These are phyloP conservation scores for Andrena minutula DNA, from an alignment of 2,888 invertebrate genomes.

Conservation along the genomic window DNA sequence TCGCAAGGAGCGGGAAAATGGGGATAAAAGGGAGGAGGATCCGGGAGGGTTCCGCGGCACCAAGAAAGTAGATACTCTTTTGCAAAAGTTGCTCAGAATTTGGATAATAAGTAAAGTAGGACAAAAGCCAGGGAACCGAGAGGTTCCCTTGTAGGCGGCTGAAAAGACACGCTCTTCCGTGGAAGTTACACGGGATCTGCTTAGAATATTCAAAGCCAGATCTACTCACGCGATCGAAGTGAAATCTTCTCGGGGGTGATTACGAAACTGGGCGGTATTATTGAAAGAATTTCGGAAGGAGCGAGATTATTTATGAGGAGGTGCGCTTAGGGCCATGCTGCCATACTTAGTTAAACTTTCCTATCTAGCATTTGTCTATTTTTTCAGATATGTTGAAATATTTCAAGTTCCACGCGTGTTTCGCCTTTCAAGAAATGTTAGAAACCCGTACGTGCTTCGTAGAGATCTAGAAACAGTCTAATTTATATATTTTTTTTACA, in stretches of 20 bases:
- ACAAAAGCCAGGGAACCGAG: background rate
- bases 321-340: background rate
- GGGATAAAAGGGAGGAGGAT: background rate
- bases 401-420: too few relatives aligned
- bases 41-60: background rate
- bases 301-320: slow-evolving; percentile 31
- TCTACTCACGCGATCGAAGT: background rate
- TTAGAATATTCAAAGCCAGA: background rate
- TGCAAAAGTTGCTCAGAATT: slow-evolving; percentile 17
- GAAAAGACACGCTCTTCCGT: background rate
- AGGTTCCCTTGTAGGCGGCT: background rate
- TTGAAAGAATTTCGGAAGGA: slow-evolving; percentile 26
- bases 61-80: background rate
- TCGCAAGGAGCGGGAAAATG: background rate
- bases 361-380: too few relatives aligned
- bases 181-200: background rate
- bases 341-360: too few relatives aligned
- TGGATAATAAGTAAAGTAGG: slow-evolving; percentile 8
- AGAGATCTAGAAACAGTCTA: too few relatives aligned
- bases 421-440: too few relatives aligned
- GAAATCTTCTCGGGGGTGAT: slow-evolving; percentile 14
- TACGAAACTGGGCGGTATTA: background rate
- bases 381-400: too few relatives aligned
- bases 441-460: too few relatives aligned
- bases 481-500: too few relatives aligned